Evolutionary conservation across 1,140 invertebrate species (phyloP), one percentile per base, ranked within the genome.

Genomic region (Planococcus citri): DNA sequence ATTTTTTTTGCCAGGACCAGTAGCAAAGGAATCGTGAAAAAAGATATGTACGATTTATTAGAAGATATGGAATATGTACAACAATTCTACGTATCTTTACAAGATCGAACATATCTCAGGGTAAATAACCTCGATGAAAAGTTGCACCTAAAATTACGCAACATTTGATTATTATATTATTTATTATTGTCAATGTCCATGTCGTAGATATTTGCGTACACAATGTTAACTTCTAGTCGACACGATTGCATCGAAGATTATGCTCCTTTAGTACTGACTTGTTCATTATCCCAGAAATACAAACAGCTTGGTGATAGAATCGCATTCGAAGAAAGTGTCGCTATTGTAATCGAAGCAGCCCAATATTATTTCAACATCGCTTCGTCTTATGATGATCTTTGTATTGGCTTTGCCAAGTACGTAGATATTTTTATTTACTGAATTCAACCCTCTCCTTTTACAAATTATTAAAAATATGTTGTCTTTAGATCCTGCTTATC

Each of bases 171-270:
- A 33, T 33, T 33, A 33, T 33, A 6, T 33, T 33, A 33, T 33
- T 33, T 33, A n/a, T n/a, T n/a, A n/a, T n/a, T n/a, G n/a, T n/a
- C n/a, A n/a, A n/a, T n/a, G n/a, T n/a, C n/a, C n/a, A n/a, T n/a
- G n/a, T n/a, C n/a, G n/a, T n/a, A 64, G 60, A 64, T 64, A 25
- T 64, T 64, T 21, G 60, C 60, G 4, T 27, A 64, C 24, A 64
- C 60, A 17, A 64, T 64, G 21, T 27, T 64, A 21, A 64, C 60
- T 3, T 10, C 25, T 22, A 27, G 22, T 27, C 9, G 60, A 64
- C 4, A 24, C 9, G 60, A 64, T 20, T 64, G 60, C 22, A 64
- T 64, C 3, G 60, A 64, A 17, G 60, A 64, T 24, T 64, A 25
- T 17, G 60, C 60, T 10, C 60, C 60, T 25, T 14, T 64, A 17